Conservation (phyloP, 2,888 invertebrate genomes). For the Coelinius sp. region DNA sequence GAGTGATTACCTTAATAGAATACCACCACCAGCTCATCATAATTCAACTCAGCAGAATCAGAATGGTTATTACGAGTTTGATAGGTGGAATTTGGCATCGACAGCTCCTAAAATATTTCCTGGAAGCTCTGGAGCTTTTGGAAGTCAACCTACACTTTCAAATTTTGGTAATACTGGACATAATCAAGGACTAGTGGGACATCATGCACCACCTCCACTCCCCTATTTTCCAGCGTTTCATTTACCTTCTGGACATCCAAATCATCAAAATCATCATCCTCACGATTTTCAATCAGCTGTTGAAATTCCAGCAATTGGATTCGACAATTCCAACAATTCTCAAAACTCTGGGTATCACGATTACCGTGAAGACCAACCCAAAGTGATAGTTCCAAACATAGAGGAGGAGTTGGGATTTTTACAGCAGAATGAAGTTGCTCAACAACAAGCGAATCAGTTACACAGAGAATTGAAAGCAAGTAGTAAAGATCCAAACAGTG, state of each 20-base stretch:
- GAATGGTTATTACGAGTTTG: constrained; percentile 85
- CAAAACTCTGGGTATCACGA: constrained; percentile 43
- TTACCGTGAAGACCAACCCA: constrained; percentile 79
- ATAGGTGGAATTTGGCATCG: constrained; percentile 84
- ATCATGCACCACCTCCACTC: constrained; percentile 77
- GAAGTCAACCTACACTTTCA: constrained; percentile 74
- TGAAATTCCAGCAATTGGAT: constrained; percentile 75
- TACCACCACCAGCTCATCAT: constrained; percentile 83
- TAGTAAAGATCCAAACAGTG: constrained; percentile 76
- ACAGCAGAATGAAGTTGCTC: constrained; percentile 62
- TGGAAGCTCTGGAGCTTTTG: constrained; percentile 73
- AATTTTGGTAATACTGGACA: constrained; percentile 74
- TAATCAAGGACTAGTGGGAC: constrained; percentile 78
- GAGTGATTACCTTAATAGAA: constrained; percentile 74
- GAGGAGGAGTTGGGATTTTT: constrained; percentile 90
- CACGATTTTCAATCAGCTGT: constrained; percentile 78
- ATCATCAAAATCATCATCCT: constrained; percentile 73
- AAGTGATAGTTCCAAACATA: constrained; percentile 90
- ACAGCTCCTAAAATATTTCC: constrained; percentile 80
- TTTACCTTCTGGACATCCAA: constrained; percentile 72
- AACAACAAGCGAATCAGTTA: constrained; percentile 71
- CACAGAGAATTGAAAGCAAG: constrained; percentile 77
- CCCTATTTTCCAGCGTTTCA: constrained; percentile 86
- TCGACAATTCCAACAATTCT: constrained; percentile 43
- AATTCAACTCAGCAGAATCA: constrained; percentile 75